Evolutionary conservation across 92 coral and sea anemone genomes (phyloP), one percentile per base, ranked within the genome.

Genomic region (Muricea muricata): DNA sequence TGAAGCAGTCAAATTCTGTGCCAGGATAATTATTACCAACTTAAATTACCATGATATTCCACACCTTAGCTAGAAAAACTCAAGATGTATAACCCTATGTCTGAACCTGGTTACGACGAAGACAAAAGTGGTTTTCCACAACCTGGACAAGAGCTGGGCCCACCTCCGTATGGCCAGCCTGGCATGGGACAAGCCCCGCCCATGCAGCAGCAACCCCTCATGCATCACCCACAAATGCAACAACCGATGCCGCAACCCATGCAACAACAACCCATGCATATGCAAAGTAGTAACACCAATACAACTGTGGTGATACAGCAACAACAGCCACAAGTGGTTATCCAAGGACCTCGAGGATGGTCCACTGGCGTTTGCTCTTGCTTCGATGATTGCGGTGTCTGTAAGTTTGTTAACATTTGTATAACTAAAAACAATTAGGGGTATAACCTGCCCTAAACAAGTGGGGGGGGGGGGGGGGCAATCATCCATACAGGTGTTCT

Each of bases 351-450:
- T 1, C 50, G 71, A 15, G 55, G 8, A 4, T 78, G 83, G 83
- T 34, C 29, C 30, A 78, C 83, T 3, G 83, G 83, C 34, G 7
- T 78, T 11, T 78, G 70, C 28, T 78, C 83, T 24, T 78, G 83
- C 28, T 78, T 56, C 37, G 83, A 78, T 57, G 83, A 78, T 33
- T 78, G 83, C 37, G 83, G 71, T 34, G 83, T 56, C 34, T 78
- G 83, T 78, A 78, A 78, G 83, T 78, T 13, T 45, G 23, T 52
- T 52, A 52, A 30, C 15, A 55, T 21, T 66, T 28, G 17, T 66
- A 9, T 4, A 4, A 17, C 25, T 1, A 24, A 24, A 23, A 61
- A 20, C 69, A 23, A 24, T 24, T 8, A 23, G 69, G 15, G 26
- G 69, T 61, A 4, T 18, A 18, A 11, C n/a, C n/a, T n/a, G n/a